phyloP scores from a whole-genome alignment of 2,888 invertebrate species.

The Priapulus caudatus region DNA sequence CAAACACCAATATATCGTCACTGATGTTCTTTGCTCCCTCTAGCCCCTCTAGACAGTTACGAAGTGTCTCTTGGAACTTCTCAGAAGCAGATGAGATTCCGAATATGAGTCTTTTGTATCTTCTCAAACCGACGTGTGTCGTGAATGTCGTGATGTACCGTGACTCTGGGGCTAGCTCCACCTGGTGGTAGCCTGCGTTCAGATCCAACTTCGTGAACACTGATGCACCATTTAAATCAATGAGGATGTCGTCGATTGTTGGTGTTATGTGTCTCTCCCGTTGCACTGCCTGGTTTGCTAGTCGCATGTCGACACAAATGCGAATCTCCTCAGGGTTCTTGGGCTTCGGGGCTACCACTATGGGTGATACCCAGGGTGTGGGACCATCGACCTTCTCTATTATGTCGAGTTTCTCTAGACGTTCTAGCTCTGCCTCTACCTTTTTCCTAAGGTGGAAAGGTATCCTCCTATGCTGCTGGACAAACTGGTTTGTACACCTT shows the following conservation, averaged over 20 bases:
- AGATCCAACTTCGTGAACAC: constrained; percentile 21
- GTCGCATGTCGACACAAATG: constrained; percentile 23
- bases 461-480: not conserved
- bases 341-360: constrained; percentile 23
- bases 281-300: constrained; percentile 19
- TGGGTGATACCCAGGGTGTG: constrained; percentile 26
- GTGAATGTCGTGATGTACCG: constrained; percentile 18
- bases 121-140: constrained; percentile 17
- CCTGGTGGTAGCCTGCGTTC: constrained; percentile 18
- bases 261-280: constrained; percentile 21
- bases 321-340: constrained; percentile 19
- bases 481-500: not conserved
- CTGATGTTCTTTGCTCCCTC: not conserved
- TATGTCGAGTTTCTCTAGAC: constrained; percentile 21
- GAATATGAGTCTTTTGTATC: constrained; percentile 14
- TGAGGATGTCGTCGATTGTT: constrained; percentile 21
- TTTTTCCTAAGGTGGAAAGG: not conserved
- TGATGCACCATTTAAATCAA: constrained; percentile 20
- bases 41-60: no score
- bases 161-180: constrained; percentile 15
- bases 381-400: constrained; percentile 25
- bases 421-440: constrained; percentile 21
- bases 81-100: not conserved
- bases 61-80: not conserved
- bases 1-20: not conserved